Evolutionary conservation across 2,888 invertebrate species (phyloP).

Genomic region (Eremobia ochroleuca): DNA sequence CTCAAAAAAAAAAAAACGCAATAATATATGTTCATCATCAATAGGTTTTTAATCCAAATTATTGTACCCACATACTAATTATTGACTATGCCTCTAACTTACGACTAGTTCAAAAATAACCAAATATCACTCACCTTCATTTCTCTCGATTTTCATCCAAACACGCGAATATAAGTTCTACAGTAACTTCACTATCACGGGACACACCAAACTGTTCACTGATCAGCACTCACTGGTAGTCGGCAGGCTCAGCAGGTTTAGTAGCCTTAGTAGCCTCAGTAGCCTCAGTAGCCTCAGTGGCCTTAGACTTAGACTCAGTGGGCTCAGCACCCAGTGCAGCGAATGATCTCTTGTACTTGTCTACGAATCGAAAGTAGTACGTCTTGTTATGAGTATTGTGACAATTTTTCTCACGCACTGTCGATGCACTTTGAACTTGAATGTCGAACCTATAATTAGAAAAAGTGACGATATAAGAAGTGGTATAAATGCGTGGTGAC

Average conservation of each 20-base stretch:
- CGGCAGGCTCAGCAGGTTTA: not conserved
- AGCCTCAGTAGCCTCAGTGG: not conserved
- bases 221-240: conserved; percentile 53
- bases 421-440: conserved; percentile 76
- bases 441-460: conserved; percentile 67
- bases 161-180: conserved; percentile 62
- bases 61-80: not conserved
- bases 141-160: conserved; percentile 76
- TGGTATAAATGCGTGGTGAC: conserved; percentile 3
- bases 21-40: not conserved
- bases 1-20: no score
- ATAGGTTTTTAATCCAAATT: not conserved
- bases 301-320: conserved; percentile 1
- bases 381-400: conserved; percentile 69
- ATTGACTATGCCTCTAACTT: not conserved
- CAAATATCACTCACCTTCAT: conserved; percentile 82
- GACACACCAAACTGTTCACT: conserved; percentile 54
- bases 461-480: conserved; percentile 51
- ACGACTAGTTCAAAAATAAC: not conserved
- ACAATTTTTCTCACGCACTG: conserved; percentile 71
- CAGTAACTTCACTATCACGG: conserved; percentile 56
- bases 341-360: conserved; percentile 41
- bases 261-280: not conserved
- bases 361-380: conserved; percentile 68
- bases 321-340: conserved; percentile 18